phyloP scores from a whole-genome alignment of 1,140 invertebrate genomes.

The Dolichoris vasculosae region DNA sequence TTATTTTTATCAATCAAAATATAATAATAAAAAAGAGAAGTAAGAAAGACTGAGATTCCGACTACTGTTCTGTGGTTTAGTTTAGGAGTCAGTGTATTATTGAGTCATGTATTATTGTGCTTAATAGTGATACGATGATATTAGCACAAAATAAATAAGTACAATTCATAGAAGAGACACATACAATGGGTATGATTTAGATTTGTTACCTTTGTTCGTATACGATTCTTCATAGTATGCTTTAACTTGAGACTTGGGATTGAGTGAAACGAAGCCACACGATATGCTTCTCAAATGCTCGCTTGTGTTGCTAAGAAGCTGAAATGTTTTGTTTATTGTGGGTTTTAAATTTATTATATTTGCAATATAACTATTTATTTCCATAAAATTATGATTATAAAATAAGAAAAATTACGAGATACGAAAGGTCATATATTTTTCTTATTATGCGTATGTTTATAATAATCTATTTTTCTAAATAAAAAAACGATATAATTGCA shows the following conservation, averaged over 20 bases:
- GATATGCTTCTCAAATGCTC: not conserved
- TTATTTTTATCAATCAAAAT: not conserved
- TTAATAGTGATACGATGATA: conserved; percentile 2
- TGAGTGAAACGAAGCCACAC: not conserved
- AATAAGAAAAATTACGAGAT: too few relatives aligned
- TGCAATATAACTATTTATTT: too few relatives aligned
- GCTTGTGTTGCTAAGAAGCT: not conserved
- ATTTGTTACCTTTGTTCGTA: conserved; percentile 34
- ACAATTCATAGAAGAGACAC: not conserved
- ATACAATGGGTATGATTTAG: conserved; percentile 55
- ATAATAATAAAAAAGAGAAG: not conserved
- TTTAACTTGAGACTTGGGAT: not conserved
- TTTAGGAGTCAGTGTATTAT: conserved; percentile 61
- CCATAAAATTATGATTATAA: too few relatives aligned
- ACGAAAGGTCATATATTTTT: too few relatives aligned
- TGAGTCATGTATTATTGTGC: conserved; percentile 57
- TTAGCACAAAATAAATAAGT: not conserved
- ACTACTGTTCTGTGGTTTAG: conserved; percentile 56
- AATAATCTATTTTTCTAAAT: too few relatives aligned
- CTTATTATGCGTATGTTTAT: too few relatives aligned
- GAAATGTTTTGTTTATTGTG: too few relatives aligned
- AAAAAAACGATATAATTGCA: too few relatives aligned
- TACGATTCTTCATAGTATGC: not conserved
- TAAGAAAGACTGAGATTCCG: not conserved
- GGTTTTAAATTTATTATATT: too few relatives aligned